Conservation (phyloP, 2,113 vertebrate species). For the Halcyon senegalensis region DNA sequence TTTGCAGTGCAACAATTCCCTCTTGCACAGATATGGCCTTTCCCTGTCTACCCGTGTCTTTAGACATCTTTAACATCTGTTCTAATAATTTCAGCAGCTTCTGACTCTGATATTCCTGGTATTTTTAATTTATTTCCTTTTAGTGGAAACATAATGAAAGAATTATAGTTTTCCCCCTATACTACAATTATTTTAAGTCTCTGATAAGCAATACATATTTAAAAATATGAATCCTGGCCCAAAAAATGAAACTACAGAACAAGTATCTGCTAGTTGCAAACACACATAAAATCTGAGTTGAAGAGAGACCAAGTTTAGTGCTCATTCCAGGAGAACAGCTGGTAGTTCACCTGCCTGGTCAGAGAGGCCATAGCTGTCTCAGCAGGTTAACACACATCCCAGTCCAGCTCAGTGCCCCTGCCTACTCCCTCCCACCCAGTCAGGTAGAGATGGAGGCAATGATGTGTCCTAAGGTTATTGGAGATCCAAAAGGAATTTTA, state of each 20-base stretch:
- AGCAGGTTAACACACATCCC: accelerated
- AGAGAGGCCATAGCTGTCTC: background rate
- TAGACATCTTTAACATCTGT: background rate
- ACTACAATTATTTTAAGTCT: background rate
- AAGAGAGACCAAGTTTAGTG: background rate
- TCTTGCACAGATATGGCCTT: background rate
- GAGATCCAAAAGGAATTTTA: background rate
- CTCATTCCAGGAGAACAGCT: background rate
- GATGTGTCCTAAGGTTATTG: background rate
- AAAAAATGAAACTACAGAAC: background rate
- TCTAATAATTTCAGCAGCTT: background rate
- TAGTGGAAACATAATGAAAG: background rate
- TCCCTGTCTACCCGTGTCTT: background rate
- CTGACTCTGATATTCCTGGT: background rate
- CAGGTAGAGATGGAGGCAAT: background rate
- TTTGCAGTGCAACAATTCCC: background rate
- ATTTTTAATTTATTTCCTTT: background rate
- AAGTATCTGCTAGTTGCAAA: background rate
- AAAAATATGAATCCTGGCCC: background rate
- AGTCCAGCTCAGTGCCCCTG: background rate
- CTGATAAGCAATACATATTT: background rate
- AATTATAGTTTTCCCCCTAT: background rate
- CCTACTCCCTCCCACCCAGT: background rate
- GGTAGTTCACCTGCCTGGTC: background rate
- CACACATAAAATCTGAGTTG: background rate